phyloP scores from a whole-genome alignment of 1,140 invertebrate species.

The Muscidifurax raptorellus region DNA sequence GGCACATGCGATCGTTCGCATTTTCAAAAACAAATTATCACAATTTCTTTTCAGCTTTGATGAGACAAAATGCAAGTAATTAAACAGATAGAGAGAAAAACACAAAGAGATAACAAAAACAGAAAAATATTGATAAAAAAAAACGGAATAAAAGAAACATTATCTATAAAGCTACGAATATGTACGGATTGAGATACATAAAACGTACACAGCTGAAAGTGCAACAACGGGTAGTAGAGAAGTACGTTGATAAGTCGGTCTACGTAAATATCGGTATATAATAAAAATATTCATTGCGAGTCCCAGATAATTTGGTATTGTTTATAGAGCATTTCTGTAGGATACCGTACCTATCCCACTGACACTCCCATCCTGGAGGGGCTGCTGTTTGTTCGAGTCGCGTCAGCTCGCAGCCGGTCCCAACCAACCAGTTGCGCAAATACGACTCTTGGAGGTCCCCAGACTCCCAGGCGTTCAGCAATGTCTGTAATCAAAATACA shows the following conservation, averaged over 20 bases:
- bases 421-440: conserved; percentile 78
- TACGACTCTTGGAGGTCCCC: conserved; percentile 78
- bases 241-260: neutral
- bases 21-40: conserved; percentile 41
- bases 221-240: conserved; percentile 5
- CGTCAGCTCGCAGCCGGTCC: conserved; percentile 77
- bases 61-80: neutral
- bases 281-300: conserved; percentile 57
- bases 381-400: conserved; percentile 79
- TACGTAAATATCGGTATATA: conserved; percentile 41
- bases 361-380: conserved; percentile 82
- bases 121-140: conserved; percentile 13
- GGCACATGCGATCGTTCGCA: neutral
- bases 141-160: neutral
- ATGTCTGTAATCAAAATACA: conserved; percentile 74
- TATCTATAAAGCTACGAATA: conserved; percentile 21
- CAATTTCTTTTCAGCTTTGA: conserved; percentile 8
- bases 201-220: conserved; percentile 25
- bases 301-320: conserved; percentile 35
- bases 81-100: neutral
- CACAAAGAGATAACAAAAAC: neutral
- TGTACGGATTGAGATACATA: conserved; percentile 7
- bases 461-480: conserved; percentile 79
- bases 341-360: conserved; percentile 85
- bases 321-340: conserved; percentile 56